These are phyloP conservation scores for Campoletis raptor DNA, from an alignment of 2,888 invertebrate species.

Conservation along the genomic window DNA sequence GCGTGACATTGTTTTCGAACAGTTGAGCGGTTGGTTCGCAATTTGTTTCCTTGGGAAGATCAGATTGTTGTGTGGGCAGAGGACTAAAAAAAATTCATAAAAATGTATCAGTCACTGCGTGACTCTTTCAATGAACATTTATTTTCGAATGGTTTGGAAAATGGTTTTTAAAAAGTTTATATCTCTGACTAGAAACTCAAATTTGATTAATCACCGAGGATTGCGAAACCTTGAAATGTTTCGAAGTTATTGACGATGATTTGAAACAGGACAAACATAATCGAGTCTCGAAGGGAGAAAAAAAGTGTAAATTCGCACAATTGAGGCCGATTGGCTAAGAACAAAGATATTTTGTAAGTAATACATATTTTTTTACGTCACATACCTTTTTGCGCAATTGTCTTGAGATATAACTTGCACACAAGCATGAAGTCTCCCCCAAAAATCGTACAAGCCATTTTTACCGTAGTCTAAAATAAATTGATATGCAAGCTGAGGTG, in stretches of 20 bases:
- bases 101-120: neutral
- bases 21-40: neutral
- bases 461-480: constrained; percentile 88
- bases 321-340: no score
- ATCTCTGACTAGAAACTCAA: no score
- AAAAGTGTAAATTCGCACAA: no score
- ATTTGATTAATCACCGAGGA: no score
- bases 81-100: constrained; percentile 7
- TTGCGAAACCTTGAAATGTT: no score
- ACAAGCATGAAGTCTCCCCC: constrained; percentile 89
- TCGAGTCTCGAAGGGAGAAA: no score
- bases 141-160: neutral
- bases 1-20: neutral
- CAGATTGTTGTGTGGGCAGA: constrained; percentile 37
- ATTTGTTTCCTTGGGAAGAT: neutral
- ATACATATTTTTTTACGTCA: constrained; percentile 12
- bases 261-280: no score
- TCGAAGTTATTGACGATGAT: no score
- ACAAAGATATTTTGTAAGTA: neutral
- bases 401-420: constrained; percentile 78
- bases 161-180: no score
- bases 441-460: constrained; percentile 88
- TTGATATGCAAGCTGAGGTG: constrained; percentile 88
- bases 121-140: neutral
- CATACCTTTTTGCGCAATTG: constrained; percentile 48